Conservation (phyloP, 1,140 invertebrate species). For the Drosophila repleta region DNA sequence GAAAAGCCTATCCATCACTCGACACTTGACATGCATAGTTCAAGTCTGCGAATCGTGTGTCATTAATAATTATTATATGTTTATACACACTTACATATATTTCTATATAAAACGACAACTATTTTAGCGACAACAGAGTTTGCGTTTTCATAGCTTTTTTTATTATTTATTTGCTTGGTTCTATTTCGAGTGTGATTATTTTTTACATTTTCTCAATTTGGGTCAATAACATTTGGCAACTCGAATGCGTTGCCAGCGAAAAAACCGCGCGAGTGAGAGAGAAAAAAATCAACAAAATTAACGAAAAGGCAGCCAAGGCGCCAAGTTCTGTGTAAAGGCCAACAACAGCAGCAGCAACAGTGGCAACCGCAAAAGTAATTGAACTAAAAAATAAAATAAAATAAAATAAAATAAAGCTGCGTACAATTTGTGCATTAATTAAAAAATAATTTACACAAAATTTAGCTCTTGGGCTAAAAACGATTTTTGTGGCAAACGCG, state of each 20-base stretch:
- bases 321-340: constrained; percentile 70
- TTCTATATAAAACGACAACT: constrained; percentile 1
- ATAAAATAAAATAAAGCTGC: constrained; percentile 45
- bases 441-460: constrained; percentile 72
- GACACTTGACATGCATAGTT: neutral
- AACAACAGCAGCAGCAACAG: constrained; percentile 38
- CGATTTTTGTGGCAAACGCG: constrained; percentile 10
- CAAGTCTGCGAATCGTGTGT: neutral
- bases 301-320: constrained; percentile 60
- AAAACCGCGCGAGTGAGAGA: constrained; percentile 11
- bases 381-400: constrained; percentile 22
- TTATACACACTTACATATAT: neutral
- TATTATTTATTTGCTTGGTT: constrained; percentile 49
- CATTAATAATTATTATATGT: neutral
- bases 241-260: constrained; percentile 62
- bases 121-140: constrained; percentile 15
- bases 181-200: constrained; percentile 58
- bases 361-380: constrained; percentile 50
- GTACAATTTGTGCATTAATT: constrained; percentile 63
- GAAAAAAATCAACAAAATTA: constrained; percentile 12
- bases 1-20: neutral
- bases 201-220: constrained; percentile 57
- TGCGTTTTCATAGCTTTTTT: constrained; percentile 15
- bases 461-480: constrained; percentile 37
- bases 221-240: constrained; percentile 82